Percentiles rank a stretch among this genome's conserved stretches.
Evolutionary conservation across 2,888 invertebrate genomes (phyloP).

Genomic region (Tipula helvola): DNA sequence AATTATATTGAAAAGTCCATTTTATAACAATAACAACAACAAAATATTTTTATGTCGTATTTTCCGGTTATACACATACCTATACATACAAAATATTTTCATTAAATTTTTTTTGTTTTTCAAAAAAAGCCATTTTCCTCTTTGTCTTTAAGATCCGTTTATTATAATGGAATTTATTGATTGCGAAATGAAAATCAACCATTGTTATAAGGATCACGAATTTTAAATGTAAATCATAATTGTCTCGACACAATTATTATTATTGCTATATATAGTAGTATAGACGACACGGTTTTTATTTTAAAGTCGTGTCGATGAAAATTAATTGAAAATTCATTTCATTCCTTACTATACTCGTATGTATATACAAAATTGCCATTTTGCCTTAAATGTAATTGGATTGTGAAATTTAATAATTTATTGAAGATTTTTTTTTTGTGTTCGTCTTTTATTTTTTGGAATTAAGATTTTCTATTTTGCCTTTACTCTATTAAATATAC

Average conservation of each 20-base stretch:
- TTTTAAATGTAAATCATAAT: conserved; percentile 4
- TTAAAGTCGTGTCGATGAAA: neutral
- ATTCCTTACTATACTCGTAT: neutral
- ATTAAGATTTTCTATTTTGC: neutral
- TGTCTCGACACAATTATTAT: neutral
- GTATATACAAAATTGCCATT: neutral
- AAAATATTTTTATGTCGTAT: neutral
- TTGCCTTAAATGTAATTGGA: conserved; percentile 4
- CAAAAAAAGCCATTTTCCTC: neutral
- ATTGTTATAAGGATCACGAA: neutral
- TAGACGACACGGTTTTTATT: neutral
- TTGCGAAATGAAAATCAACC: neutral
- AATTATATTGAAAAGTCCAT: neutral
- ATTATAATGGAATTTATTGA: neutral
- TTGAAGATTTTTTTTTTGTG: neutral
- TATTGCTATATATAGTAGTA: neutral
- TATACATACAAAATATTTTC: neutral
- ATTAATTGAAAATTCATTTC: neutral
- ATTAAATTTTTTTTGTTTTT: neutral
- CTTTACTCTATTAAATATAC: neutral
- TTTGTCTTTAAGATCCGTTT: neutral
- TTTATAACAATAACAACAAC: neutral
- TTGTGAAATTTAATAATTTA: neutral
- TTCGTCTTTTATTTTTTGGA: neutral
- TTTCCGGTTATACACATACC: neutral